A percentile compares a stretch with the other conserved stretches of the same genome.
These are phyloP conservation scores for Macropis europaea DNA, from an alignment of 2,888 invertebrate genomes.

Conservation along the genomic window DNA sequence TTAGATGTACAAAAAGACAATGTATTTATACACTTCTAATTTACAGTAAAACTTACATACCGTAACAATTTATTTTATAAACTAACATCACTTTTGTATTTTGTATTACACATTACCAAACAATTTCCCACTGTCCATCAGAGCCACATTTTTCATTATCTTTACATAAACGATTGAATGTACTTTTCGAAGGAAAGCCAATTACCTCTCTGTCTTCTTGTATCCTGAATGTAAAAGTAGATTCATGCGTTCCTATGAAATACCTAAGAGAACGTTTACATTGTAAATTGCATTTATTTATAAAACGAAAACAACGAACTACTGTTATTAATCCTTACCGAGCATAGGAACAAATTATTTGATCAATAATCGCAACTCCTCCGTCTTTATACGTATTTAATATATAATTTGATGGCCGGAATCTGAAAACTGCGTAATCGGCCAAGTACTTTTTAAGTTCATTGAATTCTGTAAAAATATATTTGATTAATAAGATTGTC, in stretches of 20 bases:
- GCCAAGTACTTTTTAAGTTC: constrained; percentile 80
- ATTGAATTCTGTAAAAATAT: constrained; percentile 80
- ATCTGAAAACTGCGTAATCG: constrained; percentile 78
- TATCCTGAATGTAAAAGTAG: constrained; percentile 97
- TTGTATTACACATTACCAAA: constrained; percentile 76
- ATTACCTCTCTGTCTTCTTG: constrained; percentile 98
- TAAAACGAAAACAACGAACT: not conserved
- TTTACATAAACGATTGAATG: constrained; percentile 93
- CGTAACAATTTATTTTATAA: constrained; percentile 1
- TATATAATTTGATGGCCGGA: constrained; percentile 80
- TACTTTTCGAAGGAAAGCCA: constrained; percentile 89
- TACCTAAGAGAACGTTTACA: constrained; percentile 79
- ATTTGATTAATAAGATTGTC: not conserved
- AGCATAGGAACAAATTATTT: constrained; percentile 95
- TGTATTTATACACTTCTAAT: constrained; percentile 82
- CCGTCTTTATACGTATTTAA: constrained; percentile 87
- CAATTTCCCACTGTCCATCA: constrained; percentile 72
- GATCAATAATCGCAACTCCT: constrained; percentile 95
- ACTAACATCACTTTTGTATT: constrained; percentile 9
- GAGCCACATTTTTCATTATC: constrained; percentile 63
- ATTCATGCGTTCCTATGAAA: constrained; percentile 96
- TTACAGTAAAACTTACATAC: constrained; percentile 82
- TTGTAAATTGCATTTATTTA: not conserved
- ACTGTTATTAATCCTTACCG: constrained; percentile 77
- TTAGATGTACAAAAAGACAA: constrained; percentile 25